Base-by-base conservation (phyloP, 30 jellyfish, hydroid and myxozoan species). In the Haliclystus octoradiatus region DNA sequence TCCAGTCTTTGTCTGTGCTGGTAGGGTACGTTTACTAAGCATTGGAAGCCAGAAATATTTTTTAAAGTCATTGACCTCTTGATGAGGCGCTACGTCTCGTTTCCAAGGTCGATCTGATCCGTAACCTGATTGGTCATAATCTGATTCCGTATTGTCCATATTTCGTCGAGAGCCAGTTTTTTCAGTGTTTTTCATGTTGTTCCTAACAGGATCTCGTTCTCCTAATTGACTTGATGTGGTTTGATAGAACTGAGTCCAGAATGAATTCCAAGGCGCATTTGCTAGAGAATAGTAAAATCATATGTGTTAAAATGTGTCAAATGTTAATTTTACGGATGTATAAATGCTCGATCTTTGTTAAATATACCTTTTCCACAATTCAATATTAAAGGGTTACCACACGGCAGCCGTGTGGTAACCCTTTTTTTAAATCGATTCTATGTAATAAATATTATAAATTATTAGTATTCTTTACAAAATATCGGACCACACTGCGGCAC, bases 191-290 rank as follows among this genome's bases (percentile, higher is more conserved):
- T 65, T 50, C 12, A 78, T 67, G 61, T 78, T 75, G 88, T 89
- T 82, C 31, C 94, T 73, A 30, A 82, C 57, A 1, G 98, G 98
- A 49, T 89, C 95, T 2, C 26, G 26, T 49, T 77, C 94, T 33
- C 92, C 98, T 12, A 89, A 83, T 49, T 76, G 95, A 51, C 98
- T 82, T 66, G 80, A 84, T 28, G 98, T 89, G 27, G 98, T 26
- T 52, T 13, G 28, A 47, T 53, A 31, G 64, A 26, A 75, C 7
- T 49, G 33, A 25, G 66, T 75, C 86, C 82, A 65, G 23, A 75
- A 46, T 3, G 1, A 9, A 9, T 40, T 40, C 57, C 57, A 40
- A 5, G 57, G 57, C 14, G 57, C 57, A 40, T 9, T 19, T 40
- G 57, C 57, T n/a, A n/a, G n/a, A n/a, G n/a, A n/a, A n/a, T n/a